Evolutionary conservation across 2,113 vertebrate genomes (phyloP).

Genomic region (Sigmodon hispidus): DNA sequence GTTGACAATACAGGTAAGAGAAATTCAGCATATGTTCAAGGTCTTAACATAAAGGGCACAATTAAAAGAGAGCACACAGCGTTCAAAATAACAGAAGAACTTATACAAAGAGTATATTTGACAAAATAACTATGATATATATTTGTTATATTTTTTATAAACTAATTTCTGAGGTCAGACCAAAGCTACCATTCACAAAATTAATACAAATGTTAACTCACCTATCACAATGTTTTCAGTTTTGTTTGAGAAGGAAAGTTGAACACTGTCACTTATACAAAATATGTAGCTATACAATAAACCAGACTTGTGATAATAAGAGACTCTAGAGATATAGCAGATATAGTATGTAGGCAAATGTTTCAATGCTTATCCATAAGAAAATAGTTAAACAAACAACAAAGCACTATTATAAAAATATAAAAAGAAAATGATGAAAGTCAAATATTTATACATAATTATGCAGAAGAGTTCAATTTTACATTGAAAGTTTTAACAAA

Average conservation of each 20-base stretch:
- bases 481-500: neutral
- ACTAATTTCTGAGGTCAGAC: neutral
- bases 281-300: neutral
- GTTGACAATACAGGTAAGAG: neutral
- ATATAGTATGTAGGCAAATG: neutral
- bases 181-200: neutral
- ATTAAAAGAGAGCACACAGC: neutral
- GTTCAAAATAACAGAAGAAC: neutral
- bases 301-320: neutral
- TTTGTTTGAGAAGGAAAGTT: neutral
- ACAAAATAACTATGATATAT: neutral
- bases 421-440: neutral
- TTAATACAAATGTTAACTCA: neutral
- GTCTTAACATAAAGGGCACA: neutral
- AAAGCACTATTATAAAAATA: neutral
- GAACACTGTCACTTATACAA: neutral
- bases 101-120: neutral
- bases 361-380: neutral
- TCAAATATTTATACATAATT: neutral
- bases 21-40: neutral
- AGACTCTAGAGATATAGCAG: neutral
- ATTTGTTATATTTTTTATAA: neutral
- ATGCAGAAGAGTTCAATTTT: neutral
- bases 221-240: neutral
- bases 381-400: neutral